Conservation (phyloP, 2,113 vertebrate genomes). For the Eubucco bourcierii region DNA sequence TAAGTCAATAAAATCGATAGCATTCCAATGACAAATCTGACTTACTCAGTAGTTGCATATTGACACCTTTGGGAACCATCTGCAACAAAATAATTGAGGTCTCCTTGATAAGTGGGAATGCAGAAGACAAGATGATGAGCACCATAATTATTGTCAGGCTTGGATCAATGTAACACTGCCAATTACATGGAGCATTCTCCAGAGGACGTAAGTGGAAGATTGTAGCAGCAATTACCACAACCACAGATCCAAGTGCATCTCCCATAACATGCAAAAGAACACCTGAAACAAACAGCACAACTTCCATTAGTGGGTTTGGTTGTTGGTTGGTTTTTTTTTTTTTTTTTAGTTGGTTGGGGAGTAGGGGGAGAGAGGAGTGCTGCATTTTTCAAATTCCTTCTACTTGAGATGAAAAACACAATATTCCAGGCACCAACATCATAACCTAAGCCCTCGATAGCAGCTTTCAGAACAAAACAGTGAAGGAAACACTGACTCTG, state of each 20-base stretch:
- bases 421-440: background rate
- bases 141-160: constrained; percentile 85
- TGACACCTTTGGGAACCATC: constrained; percentile 81
- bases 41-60: constrained; percentile 80
- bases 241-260: constrained; percentile 82
- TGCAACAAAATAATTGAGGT: constrained; percentile 83
- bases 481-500: background rate
- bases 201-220: constrained; percentile 80
- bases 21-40: background rate
- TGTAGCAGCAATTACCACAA: constrained; percentile 77
- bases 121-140: constrained; percentile 82
- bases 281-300: constrained; percentile 68
- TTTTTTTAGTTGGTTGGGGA: background rate
- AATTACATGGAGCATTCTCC: constrained; percentile 74
- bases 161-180: constrained; percentile 89
- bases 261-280: constrained; percentile 84
- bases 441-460: background rate
- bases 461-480: constrained; percentile 1
- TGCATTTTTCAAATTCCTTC: background rate
- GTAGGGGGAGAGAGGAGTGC: fast-evolving
- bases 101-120: constrained; percentile 84
- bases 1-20: background rate
- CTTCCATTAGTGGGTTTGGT: background rate
- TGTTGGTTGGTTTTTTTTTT: background rate
- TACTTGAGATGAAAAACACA: background rate